phyloP scores from a whole-genome alignment of 2,113 vertebrate species.

The Leptocoma aspasia region DNA sequence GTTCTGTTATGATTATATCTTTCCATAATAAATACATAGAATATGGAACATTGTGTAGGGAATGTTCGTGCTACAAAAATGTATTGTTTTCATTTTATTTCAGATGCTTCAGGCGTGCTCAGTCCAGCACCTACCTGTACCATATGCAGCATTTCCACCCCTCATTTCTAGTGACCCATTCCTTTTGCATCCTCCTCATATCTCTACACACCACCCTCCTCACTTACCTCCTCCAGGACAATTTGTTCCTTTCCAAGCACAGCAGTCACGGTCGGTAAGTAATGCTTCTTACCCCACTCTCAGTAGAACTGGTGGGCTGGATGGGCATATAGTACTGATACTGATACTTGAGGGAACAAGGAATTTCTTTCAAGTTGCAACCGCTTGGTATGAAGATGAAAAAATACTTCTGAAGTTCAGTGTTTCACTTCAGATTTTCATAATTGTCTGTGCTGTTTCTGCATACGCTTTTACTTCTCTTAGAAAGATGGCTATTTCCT shows the following conservation, averaged over 20 bases:
- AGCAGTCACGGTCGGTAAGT: constrained; percentile 93
- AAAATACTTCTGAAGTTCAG: background rate
- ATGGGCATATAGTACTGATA: background rate
- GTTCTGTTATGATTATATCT: background rate
- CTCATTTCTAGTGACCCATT: constrained; percentile 94
- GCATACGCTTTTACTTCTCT: background rate
- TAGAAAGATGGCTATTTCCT: background rate
- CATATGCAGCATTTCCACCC: constrained; percentile 93
- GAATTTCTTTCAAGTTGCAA: background rate
- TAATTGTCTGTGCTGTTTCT: background rate
- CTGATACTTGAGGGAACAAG: background rate
- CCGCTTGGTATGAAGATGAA: background rate
- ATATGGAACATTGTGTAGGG: background rate
- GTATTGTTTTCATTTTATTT: constrained; percentile 30
- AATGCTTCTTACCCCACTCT: background rate
- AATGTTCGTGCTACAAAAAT: background rate
- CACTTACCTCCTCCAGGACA: constrained; percentile 91
- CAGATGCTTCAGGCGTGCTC: constrained; percentile 97
- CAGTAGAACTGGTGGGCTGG: background rate
- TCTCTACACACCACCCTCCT: constrained; percentile 86
- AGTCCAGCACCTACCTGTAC: constrained; percentile 93
- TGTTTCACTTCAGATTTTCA: background rate
- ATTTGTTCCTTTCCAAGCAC: constrained; percentile 95
- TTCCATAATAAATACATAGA: background rate
- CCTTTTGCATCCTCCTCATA: constrained; percentile 90